phyloP scores from a whole-genome alignment of 2,113 vertebrate genomes.

The Sebastes schlegelii region DNA sequence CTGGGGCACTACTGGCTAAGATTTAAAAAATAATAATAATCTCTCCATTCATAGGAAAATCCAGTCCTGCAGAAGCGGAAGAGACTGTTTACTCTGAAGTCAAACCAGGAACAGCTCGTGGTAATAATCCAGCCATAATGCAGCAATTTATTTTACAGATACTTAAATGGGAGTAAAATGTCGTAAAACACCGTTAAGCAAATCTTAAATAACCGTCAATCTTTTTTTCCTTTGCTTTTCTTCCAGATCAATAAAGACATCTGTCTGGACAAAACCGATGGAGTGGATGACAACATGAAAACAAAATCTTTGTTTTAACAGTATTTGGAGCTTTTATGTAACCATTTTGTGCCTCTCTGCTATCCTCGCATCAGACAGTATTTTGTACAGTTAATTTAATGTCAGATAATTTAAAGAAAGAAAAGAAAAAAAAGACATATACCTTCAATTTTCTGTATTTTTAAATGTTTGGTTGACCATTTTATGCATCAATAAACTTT shows the following conservation, averaged over 20 bases:
- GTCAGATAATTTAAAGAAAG: not conserved
- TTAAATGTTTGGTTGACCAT: not conserved
- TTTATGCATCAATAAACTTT: not conserved
- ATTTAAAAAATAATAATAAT: not conserved
- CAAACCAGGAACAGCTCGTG: not conserved
- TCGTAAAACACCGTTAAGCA: not conserved
- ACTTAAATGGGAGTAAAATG: not conserved
- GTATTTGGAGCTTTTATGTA: not conserved
- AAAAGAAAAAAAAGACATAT: not conserved
- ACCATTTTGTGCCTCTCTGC: not conserved
- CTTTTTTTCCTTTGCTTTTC: not conserved
- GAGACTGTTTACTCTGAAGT: slow-evolving; percentile 33
- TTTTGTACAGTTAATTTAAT: not conserved
- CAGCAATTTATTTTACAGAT: not conserved
- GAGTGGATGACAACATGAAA: not conserved
- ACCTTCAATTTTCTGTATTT: not conserved
- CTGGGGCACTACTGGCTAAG: not conserved
- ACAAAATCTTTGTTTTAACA: not conserved
- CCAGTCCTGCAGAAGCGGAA: not conserved
- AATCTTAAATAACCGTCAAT: not conserved
- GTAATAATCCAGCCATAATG: not conserved
- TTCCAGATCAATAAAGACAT: not conserved
- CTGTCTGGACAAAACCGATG: too few relatives aligned
- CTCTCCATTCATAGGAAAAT: slow-evolving; percentile 6
- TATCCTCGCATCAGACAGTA: not conserved